Conservation (phyloP, 2,888 invertebrate species). For the Atethmia centrago region DNA sequence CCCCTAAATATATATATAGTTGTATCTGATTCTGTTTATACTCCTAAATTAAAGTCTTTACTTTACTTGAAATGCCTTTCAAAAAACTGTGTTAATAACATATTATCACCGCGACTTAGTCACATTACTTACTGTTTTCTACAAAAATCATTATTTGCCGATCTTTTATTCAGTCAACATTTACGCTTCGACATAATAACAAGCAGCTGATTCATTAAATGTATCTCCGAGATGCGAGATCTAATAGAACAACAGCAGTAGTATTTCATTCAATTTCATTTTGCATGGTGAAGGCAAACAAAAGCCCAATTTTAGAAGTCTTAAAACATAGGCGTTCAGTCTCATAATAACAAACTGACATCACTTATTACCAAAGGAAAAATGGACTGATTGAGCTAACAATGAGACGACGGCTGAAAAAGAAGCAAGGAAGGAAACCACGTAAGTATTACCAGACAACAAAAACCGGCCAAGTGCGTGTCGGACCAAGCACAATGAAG, state of each 20-base stretch:
- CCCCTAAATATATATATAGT: no score
- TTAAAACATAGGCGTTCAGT: background rate
- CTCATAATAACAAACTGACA: background rate
- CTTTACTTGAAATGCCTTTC: background rate
- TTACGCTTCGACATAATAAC: background rate
- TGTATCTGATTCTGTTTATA: background rate
- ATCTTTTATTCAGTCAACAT: background rate
- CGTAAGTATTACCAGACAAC: background rate
- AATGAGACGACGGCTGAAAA: background rate
- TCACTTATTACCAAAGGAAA: background rate
- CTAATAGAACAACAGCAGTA: background rate
- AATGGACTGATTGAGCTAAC: background rate
- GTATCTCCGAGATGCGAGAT: background rate
- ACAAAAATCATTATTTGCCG: background rate
- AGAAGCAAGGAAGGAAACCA: background rate
- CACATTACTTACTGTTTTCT: background rate
- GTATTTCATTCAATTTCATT: background rate
- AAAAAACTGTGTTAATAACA: background rate
- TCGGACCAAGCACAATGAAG: no score
- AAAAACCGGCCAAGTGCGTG: no score
- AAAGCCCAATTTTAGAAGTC: no score
- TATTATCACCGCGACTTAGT: background rate
- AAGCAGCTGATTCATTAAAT: background rate
- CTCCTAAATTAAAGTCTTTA: background rate
- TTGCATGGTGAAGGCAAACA: background rate